Percentiles rank a stretch among this genome's conserved stretches.
phyloP scores from a whole-genome alignment of 1,140 invertebrate species.

The Macrotrachela quadricornifera region DNA sequence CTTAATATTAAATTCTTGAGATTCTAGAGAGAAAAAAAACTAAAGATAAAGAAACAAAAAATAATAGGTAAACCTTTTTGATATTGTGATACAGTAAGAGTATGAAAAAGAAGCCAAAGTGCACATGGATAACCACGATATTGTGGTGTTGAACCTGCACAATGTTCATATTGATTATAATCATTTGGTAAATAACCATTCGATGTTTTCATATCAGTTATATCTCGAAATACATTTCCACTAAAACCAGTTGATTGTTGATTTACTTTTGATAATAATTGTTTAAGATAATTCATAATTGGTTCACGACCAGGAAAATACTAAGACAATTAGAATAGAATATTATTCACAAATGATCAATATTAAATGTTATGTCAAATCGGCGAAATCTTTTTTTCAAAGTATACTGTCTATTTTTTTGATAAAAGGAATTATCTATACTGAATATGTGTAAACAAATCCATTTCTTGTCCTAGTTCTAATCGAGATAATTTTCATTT shows the following conservation, averaged over 20 bases:
- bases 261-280: background rate
- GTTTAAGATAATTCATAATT: background rate
- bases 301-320: slow-evolving; percentile 6
- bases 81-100: slow-evolving; percentile 3
- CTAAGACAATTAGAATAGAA: background rate
- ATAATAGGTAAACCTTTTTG: too few relatives aligned
- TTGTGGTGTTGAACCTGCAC: slow-evolving; percentile 7
- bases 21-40: too few relatives aligned
- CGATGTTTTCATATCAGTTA: background rate
- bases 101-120: slow-evolving; percentile 12
- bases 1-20: slow-evolving; percentile 25
- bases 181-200: background rate
- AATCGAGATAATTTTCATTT: too few relatives aligned
- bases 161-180: background rate
- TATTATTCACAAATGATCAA: too few relatives aligned
- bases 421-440: too few relatives aligned
- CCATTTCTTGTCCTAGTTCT: too few relatives aligned
- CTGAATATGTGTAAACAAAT: too few relatives aligned
- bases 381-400: too few relatives aligned
- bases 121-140: slow-evolving; percentile 12
- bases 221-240: background rate
- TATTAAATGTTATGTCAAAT: too few relatives aligned
- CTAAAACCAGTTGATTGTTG: background rate
- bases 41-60: too few relatives aligned
- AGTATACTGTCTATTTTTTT: too few relatives aligned